A percentile compares a stretch with the other conserved stretches of the same genome.
Conservation (phyloP, 92 coral and sea anemone genomes). For the Paragorgia papillata region DNA sequence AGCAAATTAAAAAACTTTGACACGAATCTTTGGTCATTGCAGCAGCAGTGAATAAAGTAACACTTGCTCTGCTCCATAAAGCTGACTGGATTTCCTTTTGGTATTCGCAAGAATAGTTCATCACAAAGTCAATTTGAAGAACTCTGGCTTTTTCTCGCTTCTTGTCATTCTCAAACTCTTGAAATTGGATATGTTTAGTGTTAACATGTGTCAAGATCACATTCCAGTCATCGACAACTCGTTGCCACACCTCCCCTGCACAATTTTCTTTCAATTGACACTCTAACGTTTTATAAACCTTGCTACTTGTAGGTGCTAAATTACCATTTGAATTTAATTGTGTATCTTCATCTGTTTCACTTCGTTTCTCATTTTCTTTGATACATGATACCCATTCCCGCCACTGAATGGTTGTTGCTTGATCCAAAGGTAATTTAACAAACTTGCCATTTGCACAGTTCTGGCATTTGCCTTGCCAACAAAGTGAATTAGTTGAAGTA, state of each 20-base stretch:
- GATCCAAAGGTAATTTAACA: slow-evolving; percentile 28
- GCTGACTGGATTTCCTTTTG: slow-evolving; percentile 52
- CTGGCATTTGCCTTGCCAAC: slow-evolving; percentile 50
- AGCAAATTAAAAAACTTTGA: slow-evolving; percentile 45
- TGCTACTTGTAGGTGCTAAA: background rate
- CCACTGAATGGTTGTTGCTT: slow-evolving; percentile 32
- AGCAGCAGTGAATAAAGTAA: slow-evolving; percentile 49
- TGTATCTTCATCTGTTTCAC: background rate
- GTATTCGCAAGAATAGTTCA: slow-evolving; percentile 52
- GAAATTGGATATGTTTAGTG: slow-evolving; percentile 19
- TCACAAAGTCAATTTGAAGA: slow-evolving; percentile 55
- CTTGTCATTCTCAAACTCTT: slow-evolving; percentile 29
- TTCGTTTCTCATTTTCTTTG: slow-evolving; percentile 13
- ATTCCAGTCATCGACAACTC: slow-evolving; percentile 17
- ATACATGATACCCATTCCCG: slow-evolving; percentile 41
- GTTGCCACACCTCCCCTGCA: slow-evolving; percentile 27
- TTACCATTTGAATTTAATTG: background rate
- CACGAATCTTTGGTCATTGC: slow-evolving; percentile 17
- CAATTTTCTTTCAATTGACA: background rate
- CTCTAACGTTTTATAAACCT: slow-evolving; percentile 12
- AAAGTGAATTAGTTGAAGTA: slow-evolving; percentile 40
- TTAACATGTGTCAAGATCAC: slow-evolving; percentile 10
- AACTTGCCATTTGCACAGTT: slow-evolving; percentile 52
- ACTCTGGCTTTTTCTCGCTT: slow-evolving; percentile 24
- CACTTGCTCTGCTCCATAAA: slow-evolving; percentile 53